Evolutionary conservation across 2,113 vertebrate species (phyloP).

Genomic region (Anhinga rufa): DNA sequence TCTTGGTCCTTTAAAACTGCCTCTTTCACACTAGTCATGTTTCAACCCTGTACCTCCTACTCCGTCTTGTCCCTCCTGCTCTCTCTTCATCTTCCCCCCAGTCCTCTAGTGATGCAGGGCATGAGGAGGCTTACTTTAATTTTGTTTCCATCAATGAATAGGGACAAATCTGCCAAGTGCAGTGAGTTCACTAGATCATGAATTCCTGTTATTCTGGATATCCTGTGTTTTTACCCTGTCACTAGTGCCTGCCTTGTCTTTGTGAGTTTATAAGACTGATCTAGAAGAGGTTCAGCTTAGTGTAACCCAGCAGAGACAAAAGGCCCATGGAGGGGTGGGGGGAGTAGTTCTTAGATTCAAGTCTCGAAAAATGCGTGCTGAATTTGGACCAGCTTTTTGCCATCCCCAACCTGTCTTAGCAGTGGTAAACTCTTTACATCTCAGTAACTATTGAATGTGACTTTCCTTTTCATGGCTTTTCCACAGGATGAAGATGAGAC

Average conservation of each 20-base stretch:
- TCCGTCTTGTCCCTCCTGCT: background rate
- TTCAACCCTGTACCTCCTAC: background rate
- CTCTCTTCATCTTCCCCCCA: background rate
- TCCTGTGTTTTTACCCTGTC: background rate
- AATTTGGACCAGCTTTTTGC: background rate
- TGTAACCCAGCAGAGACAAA: background rate
- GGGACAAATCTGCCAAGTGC: background rate
- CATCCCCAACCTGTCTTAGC: background rate
- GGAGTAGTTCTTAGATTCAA: background rate
- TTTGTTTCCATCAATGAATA: background rate
- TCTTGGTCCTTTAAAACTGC: background rate
- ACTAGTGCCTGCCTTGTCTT: background rate
- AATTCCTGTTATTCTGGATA: background rate
- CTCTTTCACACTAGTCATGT: background rate
- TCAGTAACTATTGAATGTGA: background rate
- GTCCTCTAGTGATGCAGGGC: background rate
- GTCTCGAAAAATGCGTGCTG: background rate
- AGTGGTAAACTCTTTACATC: background rate
- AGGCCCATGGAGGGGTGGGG: background rate
- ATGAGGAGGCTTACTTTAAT: background rate
- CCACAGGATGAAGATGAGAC: slow-evolving; percentile 97
- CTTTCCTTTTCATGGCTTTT: slow-evolving; percentile 24
- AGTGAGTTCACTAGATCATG: background rate
- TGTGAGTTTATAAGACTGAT: background rate
- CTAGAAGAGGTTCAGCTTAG: background rate